These are phyloP conservation scores for Conger conger DNA, from an alignment of 2,113 vertebrate species.

Conservation along the genomic window DNA sequence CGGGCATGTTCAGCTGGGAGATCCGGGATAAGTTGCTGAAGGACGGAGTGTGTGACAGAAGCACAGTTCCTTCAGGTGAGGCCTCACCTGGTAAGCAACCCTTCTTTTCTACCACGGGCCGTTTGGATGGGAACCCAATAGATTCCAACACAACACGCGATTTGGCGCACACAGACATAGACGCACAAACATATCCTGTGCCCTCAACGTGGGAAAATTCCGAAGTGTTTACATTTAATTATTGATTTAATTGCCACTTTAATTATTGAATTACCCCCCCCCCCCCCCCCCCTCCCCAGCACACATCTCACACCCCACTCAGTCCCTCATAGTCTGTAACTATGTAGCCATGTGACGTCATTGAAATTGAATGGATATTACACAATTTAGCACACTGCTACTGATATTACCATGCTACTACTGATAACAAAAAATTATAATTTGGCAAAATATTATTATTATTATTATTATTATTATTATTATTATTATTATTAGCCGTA, in stretches of 20 bases:
- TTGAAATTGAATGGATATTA: not conserved
- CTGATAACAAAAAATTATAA: no score
- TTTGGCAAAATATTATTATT: not conserved
- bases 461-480: slow-evolving; percentile 25
- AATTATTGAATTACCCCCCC: no score
- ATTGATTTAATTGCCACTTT: not conserved
- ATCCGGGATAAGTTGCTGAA: slow-evolving; percentile 93
- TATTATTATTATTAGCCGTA: slow-evolving; percentile 17
- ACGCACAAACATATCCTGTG: not conserved
- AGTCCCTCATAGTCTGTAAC: not conserved
- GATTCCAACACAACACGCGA: not conserved
- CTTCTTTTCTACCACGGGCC: slow-evolving; percentile 42
- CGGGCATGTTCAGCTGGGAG: slow-evolving; percentile 98
- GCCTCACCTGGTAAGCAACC: slow-evolving; percentile 68
- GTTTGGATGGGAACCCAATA: slow-evolving; percentile 1
- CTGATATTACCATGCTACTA: not conserved
- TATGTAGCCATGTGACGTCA: not conserved
- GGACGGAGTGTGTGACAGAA: slow-evolving; percentile 91
- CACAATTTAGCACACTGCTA: not conserved
- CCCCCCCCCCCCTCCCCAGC: no score
- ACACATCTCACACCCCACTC: not conserved
- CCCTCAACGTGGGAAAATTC: not conserved
- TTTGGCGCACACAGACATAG: not conserved
- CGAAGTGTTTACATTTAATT: not conserved
- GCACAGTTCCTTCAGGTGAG: slow-evolving; percentile 98